Percentiles rank a stretch among this genome's conserved stretches.
phyloP scores from a whole-genome alignment of 1,140 invertebrate genomes.

The Helicoverpa zea region DNA sequence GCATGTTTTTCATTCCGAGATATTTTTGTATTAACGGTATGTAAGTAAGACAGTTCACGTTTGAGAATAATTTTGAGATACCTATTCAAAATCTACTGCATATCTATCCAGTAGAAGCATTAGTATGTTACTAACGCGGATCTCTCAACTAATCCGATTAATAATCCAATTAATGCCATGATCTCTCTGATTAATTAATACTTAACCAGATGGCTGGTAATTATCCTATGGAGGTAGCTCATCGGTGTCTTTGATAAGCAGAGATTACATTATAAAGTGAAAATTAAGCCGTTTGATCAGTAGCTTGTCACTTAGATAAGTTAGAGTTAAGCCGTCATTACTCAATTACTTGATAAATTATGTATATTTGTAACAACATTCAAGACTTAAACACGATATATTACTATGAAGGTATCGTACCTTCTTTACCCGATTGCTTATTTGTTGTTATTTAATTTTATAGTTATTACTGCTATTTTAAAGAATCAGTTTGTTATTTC shows the following conservation, averaged over 20 bases:
- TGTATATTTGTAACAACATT: too few relatives aligned
- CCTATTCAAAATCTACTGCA: background rate
- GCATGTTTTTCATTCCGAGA: too few relatives aligned
- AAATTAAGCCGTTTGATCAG: constrained; percentile 31
- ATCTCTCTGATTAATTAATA: constrained; percentile 28
- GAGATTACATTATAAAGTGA: constrained; percentile 5
- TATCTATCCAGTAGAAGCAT: background rate
- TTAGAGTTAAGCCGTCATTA: background rate
- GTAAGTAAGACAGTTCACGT: too few relatives aligned
- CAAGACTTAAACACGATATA: too few relatives aligned
- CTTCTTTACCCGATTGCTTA: too few relatives aligned
- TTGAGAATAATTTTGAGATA: background rate
- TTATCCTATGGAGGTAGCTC: constrained; percentile 25
- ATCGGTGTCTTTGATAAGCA: constrained; percentile 27
- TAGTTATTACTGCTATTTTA: too few relatives aligned
- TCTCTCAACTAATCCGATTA: constrained; percentile 27
- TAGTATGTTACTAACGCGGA: background rate
- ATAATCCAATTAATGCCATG: constrained; percentile 26
- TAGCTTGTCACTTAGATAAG: constrained; percentile 9
- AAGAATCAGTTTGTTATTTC: too few relatives aligned
- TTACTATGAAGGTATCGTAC: too few relatives aligned
- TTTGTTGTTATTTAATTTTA: too few relatives aligned
- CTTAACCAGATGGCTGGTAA: constrained; percentile 23
- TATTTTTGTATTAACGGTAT: too few relatives aligned
- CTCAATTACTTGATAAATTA: too few relatives aligned